Conservation (phyloP, 2,113 vertebrate species). For the Abramis brama region DNA sequence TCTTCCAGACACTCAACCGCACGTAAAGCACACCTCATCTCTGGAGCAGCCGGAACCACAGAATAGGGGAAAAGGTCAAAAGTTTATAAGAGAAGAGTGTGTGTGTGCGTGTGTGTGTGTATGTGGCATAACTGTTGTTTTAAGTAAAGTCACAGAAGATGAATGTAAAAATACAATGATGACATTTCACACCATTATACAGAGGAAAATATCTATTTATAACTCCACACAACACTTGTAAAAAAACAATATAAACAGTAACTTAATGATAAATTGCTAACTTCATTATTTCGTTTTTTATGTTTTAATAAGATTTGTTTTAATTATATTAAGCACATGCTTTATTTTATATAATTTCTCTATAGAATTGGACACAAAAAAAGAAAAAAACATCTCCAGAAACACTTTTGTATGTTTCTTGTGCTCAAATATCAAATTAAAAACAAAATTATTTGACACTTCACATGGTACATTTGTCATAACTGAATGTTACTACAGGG, state of each 20-base stretch:
- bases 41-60: constrained; percentile 17
- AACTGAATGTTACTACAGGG: constrained; percentile 53
- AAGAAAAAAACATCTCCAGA: constrained; percentile 42
- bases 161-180: constrained; percentile 62
- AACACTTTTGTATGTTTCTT: constrained; percentile 67
- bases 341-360: constrained; percentile 74
- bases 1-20: constrained; percentile 99
- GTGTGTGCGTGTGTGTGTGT: constrained; percentile 42
- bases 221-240: constrained; percentile 77
- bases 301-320: constrained; percentile 71
- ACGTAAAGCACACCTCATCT: constrained; percentile 76
- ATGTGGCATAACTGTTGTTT: constrained; percentile 61
- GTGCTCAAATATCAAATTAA: constrained; percentile 66
- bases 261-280: constrained; percentile 64
- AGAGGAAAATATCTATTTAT: constrained; percentile 75
- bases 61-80: constrained; percentile 30
- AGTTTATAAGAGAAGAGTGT: constrained; percentile 20
- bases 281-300: constrained; percentile 67
- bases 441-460: constrained; percentile 59
- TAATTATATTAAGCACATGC: constrained; percentile 65
- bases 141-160: constrained; percentile 67
- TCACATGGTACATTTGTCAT: constrained; percentile 63
- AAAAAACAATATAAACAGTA: constrained; percentile 68
- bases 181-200: constrained; percentile 52
- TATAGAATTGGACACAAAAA: constrained; percentile 62